Evolutionary conservation across 2,888 invertebrate species (phyloP).

Genomic region (Sphinx pinastri): DNA sequence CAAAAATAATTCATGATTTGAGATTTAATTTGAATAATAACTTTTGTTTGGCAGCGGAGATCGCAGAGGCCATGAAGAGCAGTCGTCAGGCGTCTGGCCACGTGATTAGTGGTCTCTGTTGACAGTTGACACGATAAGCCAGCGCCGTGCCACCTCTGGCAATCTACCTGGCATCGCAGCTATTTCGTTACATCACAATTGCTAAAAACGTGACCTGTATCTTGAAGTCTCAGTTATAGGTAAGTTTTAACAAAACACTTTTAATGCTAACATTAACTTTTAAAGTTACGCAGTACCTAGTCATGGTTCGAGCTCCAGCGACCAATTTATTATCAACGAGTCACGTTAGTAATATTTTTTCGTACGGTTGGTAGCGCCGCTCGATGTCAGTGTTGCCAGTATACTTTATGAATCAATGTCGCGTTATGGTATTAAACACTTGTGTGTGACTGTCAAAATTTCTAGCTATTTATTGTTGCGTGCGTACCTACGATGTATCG

Average conservation of each 20-base stretch:
- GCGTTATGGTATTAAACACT: not conserved
- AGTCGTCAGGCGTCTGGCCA: conserved; percentile 52
- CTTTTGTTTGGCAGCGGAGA: conserved; percentile 36
- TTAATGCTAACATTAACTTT: not conserved
- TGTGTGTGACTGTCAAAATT: too few relatives aligned
- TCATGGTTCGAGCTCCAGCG: conserved; percentile 10
- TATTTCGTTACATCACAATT: not conserved
- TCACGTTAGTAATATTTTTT: conserved; percentile 33
- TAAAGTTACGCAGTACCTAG: not conserved
- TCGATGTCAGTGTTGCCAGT: conserved; percentile 27
- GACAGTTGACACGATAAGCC: conserved; percentile 20
- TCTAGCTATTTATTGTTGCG: too few relatives aligned
- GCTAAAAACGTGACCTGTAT: not conserved
- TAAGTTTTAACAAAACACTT: not conserved
- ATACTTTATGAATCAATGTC: not conserved
- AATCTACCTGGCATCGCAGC: not conserved
- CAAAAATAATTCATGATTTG: conserved; percentile 20
- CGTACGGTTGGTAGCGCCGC: conserved; percentile 40
- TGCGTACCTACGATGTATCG: too few relatives aligned
- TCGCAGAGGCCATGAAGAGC: conserved; percentile 38
- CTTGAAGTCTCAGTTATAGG: not conserved
- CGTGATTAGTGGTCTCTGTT: conserved; percentile 50
- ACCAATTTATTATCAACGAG: conserved; percentile 24
- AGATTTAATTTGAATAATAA: conserved; percentile 48
- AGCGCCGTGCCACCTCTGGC: not conserved